Percentiles rank a stretch among this genome's conserved stretches.
These are phyloP conservation scores for Haliclona indistincta DNA, from an alignment of 37 sponge, comb jelly and placozoan genomes.

Conservation along the genomic window DNA sequence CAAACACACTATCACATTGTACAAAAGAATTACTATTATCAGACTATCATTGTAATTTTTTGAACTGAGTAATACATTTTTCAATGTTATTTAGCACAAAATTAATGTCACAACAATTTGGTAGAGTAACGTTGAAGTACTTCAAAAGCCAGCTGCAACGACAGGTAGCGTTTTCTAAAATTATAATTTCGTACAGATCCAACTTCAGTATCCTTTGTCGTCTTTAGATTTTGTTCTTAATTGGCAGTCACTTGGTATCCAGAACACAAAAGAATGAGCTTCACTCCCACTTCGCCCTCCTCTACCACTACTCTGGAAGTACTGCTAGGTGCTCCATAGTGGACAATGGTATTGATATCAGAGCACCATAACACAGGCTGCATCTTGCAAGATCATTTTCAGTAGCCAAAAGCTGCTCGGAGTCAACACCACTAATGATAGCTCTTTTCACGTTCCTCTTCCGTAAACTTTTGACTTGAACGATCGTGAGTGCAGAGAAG, in stretches of 20 bases:
- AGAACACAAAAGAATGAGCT: constrained; percentile 25
- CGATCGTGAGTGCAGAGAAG: constrained; percentile 24
- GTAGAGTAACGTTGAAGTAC: constrained; percentile 9
- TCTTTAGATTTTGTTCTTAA: not conserved
- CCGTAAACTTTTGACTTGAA: constrained; percentile 15
- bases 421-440: constrained; percentile 1
- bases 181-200: constrained; percentile 4
- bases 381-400: not conserved
- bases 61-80: too few species aligned
- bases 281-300: constrained; percentile 28
- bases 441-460: not conserved
- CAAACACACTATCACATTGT: too few species aligned
- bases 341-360: constrained; percentile 11
- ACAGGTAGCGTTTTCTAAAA: too few species aligned
- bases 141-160: too few species aligned
- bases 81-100: too few species aligned
- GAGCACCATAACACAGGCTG: constrained; percentile 11
- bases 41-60: too few species aligned
- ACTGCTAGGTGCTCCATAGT: constrained; percentile 52
- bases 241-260: too few species aligned
- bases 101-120: too few species aligned
- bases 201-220: not conserved
- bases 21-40: too few species aligned
- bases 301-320: constrained; percentile 23
- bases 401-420: constrained; percentile 1